These are phyloP conservation scores for Caenorhabditis sp. DNA, from an alignment of 2,888 invertebrate genomes.

Conservation along the genomic window DNA sequence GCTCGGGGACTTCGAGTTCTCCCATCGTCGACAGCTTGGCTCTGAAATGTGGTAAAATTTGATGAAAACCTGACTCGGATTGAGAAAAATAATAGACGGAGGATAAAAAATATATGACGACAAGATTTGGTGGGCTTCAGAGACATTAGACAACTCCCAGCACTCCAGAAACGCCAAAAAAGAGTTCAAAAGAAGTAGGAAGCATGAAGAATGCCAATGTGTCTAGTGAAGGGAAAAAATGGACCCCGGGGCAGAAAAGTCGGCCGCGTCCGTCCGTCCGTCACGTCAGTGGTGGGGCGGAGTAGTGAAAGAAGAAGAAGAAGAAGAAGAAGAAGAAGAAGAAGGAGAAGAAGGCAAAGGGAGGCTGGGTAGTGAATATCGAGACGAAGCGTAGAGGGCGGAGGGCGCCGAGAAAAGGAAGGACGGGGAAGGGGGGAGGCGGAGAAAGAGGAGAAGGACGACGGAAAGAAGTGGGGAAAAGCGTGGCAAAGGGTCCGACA, in stretches of 20 bases:
- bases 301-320: constrained; percentile 19
- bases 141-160: neutral
- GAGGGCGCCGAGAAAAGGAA: constrained; percentile 25
- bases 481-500: constrained; percentile 20
- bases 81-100: no score
- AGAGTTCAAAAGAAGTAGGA: neutral
- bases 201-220: neutral
- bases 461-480: constrained; percentile 1
- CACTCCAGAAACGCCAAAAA: neutral
- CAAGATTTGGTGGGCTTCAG: no score
- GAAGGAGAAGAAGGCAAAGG: constrained; percentile 5
- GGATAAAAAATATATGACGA: no score
- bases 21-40: constrained; percentile 58
- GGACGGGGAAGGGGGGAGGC: constrained; percentile 22
- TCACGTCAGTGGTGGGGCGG: constrained; percentile 14
- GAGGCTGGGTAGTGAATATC: constrained; percentile 41
- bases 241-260: constrained; percentile 20
- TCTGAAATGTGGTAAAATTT: constrained; percentile 4
- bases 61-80: constrained; percentile 7
- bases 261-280: no score
- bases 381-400: constrained; percentile 27
- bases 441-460: constrained; percentile 8
- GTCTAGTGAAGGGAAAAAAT: neutral
- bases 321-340: constrained; percentile 19
- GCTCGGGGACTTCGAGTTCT: constrained; percentile 62